phyloP scores from a whole-genome alignment of 2,113 vertebrate species.

The Erinaceus europaeus region DNA sequence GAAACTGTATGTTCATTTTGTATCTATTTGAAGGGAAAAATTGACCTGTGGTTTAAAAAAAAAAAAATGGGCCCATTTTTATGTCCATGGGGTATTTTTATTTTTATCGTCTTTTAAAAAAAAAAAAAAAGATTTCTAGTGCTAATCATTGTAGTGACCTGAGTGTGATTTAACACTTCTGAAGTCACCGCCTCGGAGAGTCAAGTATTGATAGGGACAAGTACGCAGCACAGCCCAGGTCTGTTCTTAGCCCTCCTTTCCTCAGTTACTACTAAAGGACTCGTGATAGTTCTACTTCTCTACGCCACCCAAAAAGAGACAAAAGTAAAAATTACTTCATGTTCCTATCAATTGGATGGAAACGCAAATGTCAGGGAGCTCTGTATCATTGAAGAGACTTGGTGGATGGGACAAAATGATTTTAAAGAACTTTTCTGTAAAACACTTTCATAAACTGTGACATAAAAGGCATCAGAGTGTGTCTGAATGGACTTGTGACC shows the following conservation, averaged over 20 bases:
- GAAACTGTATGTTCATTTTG: slow-evolving; percentile 56
- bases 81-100: slow-evolving; percentile 58
- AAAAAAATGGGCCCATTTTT: slow-evolving; percentile 54
- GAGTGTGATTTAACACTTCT: slow-evolving; percentile 44
- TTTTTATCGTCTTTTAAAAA: slow-evolving; percentile 58
- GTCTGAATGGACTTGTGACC: slow-evolving; percentile 5
- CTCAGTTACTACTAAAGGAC: slow-evolving; percentile 9
- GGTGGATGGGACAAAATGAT: slow-evolving; percentile 30
- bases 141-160: slow-evolving; percentile 58
- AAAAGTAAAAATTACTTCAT: slow-evolving; percentile 6
- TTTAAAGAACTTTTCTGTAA: slow-evolving; percentile 40
- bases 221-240: background rate
- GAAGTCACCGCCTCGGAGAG: slow-evolving; percentile 36
- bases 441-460: slow-evolving; percentile 45
- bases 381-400: slow-evolving; percentile 23
- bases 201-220: slow-evolving; percentile 10
- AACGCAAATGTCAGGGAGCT: slow-evolving; percentile 16
- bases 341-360: background rate
- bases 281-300: slow-evolving; percentile 10
- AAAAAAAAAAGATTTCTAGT: slow-evolving; percentile 37
- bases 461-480: background rate
- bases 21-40: slow-evolving; percentile 41
- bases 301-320: background rate
- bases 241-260: background rate
- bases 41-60: slow-evolving; percentile 43